Conservation (phyloP, 2,888 invertebrate species). For the Cotesia congregata region DNA sequence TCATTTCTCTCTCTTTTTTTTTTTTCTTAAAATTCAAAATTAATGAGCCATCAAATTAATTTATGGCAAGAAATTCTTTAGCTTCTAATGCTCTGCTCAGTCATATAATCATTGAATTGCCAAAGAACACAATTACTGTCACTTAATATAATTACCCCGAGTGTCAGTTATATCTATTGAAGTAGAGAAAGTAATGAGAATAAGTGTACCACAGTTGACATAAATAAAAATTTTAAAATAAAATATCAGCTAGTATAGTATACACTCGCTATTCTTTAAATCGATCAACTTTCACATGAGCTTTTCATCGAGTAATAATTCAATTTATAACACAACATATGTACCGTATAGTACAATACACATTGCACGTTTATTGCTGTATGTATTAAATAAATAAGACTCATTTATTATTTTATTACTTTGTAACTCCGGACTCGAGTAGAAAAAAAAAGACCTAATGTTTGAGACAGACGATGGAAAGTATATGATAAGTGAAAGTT, state of each 20-base stretch:
- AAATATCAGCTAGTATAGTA: not conserved
- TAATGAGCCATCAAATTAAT: constrained; percentile 17
- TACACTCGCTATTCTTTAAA: constrained; percentile 18
- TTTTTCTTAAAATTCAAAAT: not conserved
- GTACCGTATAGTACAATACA: not conserved
- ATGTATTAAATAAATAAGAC: not conserved
- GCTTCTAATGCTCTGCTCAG: not conserved
- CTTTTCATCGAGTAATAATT: not conserved
- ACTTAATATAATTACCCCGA: constrained; percentile 19
- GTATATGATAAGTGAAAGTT: constrained; percentile 39
- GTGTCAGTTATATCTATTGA: constrained; percentile 19
- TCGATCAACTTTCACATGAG: constrained; percentile 18
- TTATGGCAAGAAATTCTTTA: constrained; percentile 11
- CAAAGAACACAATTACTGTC: constrained; percentile 18
- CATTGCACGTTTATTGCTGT: not conserved
- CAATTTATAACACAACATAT: not conserved
- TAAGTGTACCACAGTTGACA: constrained; percentile 22
- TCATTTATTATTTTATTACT: not conserved
- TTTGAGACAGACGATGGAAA: constrained; percentile 34
- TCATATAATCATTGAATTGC: not conserved
- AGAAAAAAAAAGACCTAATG: constrained; percentile 3
- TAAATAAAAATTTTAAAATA: constrained; percentile 7
- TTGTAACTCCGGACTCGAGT: not conserved
- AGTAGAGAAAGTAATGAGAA: constrained; percentile 29
- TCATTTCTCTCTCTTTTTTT: constrained; percentile 19